These are phyloP conservation scores for Pardalotus punctatus DNA, from an alignment of 2,113 vertebrate species.

Conservation along the genomic window DNA sequence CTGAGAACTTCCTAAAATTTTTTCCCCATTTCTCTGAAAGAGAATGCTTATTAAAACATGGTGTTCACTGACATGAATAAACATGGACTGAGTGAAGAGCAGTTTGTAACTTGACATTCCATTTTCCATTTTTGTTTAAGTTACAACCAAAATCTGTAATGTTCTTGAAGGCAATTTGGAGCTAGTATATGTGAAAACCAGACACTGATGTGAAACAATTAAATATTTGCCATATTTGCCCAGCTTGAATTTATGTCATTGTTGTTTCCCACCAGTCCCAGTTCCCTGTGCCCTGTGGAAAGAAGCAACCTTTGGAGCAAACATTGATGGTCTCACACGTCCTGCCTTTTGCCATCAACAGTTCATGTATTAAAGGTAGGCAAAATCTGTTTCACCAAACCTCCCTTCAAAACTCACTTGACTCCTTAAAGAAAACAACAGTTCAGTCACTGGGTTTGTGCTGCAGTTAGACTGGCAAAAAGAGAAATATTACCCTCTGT, in stretches of 20 bases:
- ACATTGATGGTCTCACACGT: neutral
- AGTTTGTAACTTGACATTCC: neutral
- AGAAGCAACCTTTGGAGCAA: neutral
- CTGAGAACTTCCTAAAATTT: neutral
- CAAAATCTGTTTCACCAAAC: neutral
- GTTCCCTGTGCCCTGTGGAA: neutral
- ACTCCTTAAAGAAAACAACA: neutral
- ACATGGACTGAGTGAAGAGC: neutral
- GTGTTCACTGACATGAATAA: neutral
- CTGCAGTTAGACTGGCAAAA: neutral
- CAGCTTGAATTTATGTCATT: neutral
- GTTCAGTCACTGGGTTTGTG: neutral
- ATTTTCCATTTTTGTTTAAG: neutral
- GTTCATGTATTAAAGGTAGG: neutral
- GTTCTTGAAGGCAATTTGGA: neutral
- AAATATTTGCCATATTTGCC: neutral
- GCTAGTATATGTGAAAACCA: neutral
- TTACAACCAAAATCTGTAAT: neutral
- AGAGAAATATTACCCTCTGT: neutral
- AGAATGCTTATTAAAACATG: neutral
- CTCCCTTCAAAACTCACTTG: neutral
- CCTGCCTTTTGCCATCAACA: accelerated
- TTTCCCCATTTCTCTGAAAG: neutral
- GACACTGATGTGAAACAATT: neutral
- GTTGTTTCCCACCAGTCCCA: neutral